These are phyloP conservation scores for Intellagama lesueurii DNA, from an alignment of 2,797 vertebrate genomes.

Conservation along the genomic window DNA sequence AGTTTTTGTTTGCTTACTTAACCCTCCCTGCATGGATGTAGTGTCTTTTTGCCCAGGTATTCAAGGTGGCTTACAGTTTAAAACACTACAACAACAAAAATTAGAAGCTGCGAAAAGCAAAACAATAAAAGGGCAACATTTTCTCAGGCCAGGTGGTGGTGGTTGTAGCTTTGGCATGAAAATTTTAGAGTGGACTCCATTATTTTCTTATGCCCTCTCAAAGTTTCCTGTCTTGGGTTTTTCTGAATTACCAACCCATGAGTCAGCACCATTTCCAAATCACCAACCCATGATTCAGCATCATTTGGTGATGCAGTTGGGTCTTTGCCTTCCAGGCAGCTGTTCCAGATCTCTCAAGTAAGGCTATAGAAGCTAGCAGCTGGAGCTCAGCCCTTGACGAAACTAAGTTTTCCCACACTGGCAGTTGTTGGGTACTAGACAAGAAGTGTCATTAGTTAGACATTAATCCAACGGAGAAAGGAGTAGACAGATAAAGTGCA, in stretches of 20 bases:
- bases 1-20: neutral
- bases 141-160: neutral
- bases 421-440: neutral
- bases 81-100: too few relatives aligned
- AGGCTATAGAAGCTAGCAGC: neutral
- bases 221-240: neutral
- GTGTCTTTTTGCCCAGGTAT: too few relatives aligned
- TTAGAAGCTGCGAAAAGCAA: neutral
- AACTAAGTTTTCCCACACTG: neutral
- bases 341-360: neutral
- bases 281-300: too few relatives aligned
- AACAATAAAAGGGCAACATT: neutral
- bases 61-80: too few relatives aligned
- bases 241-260: neutral
- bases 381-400: neutral
- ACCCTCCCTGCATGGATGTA: neutral
- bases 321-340: neutral
- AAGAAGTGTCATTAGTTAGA: neutral
- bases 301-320: neutral
- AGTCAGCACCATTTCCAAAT: neutral
- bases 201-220: neutral
- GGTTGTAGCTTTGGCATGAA: neutral
- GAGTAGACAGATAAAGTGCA: neutral
- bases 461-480: neutral
- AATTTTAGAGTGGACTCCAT: too few relatives aligned